Conservation (phyloP, 2,113 vertebrate genomes). For the Poicephalus gulielmi region DNA sequence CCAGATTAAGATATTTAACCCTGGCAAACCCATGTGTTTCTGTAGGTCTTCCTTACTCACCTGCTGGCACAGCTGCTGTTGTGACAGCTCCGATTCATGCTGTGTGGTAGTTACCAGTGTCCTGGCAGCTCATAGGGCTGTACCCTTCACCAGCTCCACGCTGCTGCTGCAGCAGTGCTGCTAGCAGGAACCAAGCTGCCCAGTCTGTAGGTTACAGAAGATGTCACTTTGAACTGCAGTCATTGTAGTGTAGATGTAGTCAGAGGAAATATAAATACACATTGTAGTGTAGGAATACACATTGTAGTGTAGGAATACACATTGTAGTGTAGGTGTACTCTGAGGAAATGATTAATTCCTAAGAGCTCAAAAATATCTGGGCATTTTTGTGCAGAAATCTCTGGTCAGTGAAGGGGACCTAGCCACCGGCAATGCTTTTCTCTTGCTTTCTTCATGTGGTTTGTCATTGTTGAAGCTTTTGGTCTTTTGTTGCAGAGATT, state of each 20-base stretch:
- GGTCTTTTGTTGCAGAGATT: not conserved
- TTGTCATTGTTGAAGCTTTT: not conserved
- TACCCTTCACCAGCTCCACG: not conserved
- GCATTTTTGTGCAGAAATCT: not conserved
- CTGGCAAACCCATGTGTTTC: slow-evolving; percentile 43
- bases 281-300: not conserved
- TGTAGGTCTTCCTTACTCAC: not conserved
- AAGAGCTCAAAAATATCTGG: not conserved
- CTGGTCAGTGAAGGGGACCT: not conserved
- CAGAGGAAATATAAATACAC: not conserved
- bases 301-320: not conserved
- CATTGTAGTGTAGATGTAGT: not conserved
- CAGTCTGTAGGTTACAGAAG: not conserved
- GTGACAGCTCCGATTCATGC: not conserved
- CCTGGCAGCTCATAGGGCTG: slow-evolving; percentile 5
- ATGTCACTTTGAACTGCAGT: not conserved
- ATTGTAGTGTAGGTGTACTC: not conserved
- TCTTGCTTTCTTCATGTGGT: not conserved
- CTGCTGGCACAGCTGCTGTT: not conserved
- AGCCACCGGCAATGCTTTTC: not conserved
- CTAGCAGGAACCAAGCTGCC: not conserved
- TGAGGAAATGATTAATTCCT: not conserved
- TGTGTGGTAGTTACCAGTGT: not conserved
- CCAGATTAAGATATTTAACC: slow-evolving; percentile 62
- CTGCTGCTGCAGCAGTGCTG: not conserved